These are phyloP conservation scores for Galaxias olidus DNA, from an alignment of 2,797 vertebrate genomes.

Conservation along the genomic window DNA sequence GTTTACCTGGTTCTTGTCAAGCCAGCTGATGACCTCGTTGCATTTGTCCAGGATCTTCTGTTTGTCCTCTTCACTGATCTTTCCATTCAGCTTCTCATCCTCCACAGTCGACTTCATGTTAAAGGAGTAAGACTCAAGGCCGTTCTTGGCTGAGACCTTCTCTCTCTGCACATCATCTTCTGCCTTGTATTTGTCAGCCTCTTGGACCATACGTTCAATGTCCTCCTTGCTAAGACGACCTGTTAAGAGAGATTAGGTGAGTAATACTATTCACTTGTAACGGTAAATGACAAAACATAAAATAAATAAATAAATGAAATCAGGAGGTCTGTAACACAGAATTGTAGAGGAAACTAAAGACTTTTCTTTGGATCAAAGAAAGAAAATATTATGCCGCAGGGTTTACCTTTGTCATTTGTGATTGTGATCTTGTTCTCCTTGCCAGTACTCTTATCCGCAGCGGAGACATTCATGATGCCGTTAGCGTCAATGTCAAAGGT, in stretches of 20 bases:
- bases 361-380: too few species aligned
- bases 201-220: conserved; percentile 96
- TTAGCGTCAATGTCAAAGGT: conserved; percentile 95
- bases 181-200: conserved; percentile 95
- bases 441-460: conserved; percentile 94
- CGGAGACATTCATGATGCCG: conserved; percentile 94
- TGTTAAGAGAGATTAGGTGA: conserved; percentile 54
- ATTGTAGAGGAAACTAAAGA: too few species aligned
- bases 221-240: conserved; percentile 98
- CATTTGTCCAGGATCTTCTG: conserved; percentile 92
- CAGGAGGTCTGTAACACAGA: too few species aligned
- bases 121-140: conserved; percentile 92
- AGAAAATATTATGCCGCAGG: too few species aligned
- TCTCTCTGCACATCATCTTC: conserved; percentile 86
- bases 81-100: conserved; percentile 94
- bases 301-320: too few species aligned
- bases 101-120: conserved; percentile 98
- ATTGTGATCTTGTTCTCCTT: conserved; percentile 97
- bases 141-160: conserved; percentile 85
- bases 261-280: too few species aligned
- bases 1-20: conserved; percentile 94
- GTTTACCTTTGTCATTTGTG: conserved; percentile 93
- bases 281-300: neutral
- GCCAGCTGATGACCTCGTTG: conserved; percentile 92
- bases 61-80: conserved; percentile 92